phyloP scores from a whole-genome alignment of 2,113 vertebrate species.

The Crotophaga sulcirostris region DNA sequence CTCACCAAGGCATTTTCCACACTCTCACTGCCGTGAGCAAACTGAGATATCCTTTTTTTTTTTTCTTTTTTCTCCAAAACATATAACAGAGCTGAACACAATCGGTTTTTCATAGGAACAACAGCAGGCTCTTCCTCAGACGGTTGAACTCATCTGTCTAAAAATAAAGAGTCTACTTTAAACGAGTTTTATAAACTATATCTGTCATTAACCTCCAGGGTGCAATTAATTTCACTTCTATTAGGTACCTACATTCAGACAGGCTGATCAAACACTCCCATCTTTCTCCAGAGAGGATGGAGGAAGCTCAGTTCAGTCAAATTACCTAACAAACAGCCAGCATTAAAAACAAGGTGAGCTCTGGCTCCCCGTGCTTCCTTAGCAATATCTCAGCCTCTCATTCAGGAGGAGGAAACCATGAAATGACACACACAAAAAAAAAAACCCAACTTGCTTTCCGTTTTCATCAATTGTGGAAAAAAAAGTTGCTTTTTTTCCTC shows the following conservation, averaged over 20 bases:
- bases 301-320: background rate
- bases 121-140: constrained; percentile 16
- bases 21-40: background rate
- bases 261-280: background rate
- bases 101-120: constrained; percentile 16
- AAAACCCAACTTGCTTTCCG: background rate
- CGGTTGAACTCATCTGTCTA: background rate
- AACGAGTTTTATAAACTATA: background rate
- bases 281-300: background rate
- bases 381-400: background rate
- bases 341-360: background rate
- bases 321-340: background rate
- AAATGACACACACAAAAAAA: background rate
- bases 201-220: background rate
- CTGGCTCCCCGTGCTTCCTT: background rate
- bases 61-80: background rate
- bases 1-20: background rate
- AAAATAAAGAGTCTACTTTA: background rate
- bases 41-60: background rate
- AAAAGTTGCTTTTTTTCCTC: background rate
- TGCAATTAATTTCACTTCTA: background rate
- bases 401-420: background rate
- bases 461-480: background rate
- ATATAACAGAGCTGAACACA: constrained; percentile 8
- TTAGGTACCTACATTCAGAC: background rate